phyloP scores from a whole-genome alignment of 2,113 vertebrate genomes.

The Pteropus alecto region DNA sequence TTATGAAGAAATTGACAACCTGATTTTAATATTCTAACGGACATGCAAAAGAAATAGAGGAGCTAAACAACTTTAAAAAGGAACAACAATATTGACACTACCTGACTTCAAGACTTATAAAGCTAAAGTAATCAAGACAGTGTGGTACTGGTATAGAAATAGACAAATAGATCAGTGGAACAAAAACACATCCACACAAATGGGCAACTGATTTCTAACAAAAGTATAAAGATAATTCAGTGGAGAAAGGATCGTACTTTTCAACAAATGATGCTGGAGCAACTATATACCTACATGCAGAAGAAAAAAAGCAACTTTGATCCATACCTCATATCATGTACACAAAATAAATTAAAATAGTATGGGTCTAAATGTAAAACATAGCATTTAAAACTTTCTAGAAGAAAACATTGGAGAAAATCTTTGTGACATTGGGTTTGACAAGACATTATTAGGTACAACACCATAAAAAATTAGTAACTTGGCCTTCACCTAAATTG shows the following conservation, averaged over 20 bases:
- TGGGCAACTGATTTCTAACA: not conserved
- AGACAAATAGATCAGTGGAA: not conserved
- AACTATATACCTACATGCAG: not conserved
- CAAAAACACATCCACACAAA: not conserved
- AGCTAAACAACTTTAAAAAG: not conserved
- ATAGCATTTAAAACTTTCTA: not conserved
- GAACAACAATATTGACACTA: not conserved
- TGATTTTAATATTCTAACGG: not conserved
- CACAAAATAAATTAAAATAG: not conserved
- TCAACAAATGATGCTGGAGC: not conserved
- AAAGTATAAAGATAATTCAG: not conserved
- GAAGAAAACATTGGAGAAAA: not conserved
- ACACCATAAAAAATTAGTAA: not conserved
- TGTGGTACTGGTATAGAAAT: not conserved
- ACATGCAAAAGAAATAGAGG: not conserved
- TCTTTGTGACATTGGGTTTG: not conserved
- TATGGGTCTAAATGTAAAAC: not conserved
- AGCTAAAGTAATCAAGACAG: not conserved
- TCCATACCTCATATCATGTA: not conserved
- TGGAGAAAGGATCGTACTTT: not conserved
- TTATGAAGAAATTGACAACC: not conserved
- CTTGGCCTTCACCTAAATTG: not conserved
- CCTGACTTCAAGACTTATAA: not conserved
- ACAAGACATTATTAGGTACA: not conserved
- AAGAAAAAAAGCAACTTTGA: not conserved